phyloP scores from a whole-genome alignment of 1,140 invertebrate genomes.

The Maniola jurtina region DNA sequence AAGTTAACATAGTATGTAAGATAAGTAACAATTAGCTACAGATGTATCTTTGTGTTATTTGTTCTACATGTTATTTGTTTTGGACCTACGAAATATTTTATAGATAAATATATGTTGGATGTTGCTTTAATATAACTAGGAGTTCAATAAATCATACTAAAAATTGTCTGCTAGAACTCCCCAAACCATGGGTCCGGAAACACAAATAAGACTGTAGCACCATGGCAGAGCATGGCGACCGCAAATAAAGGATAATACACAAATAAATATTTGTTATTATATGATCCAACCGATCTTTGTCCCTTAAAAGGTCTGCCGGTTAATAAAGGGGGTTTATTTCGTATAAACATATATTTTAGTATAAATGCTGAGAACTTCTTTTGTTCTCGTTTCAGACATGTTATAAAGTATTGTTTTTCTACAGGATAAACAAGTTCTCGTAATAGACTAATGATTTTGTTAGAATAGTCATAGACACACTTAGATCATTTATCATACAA shows the following conservation, averaged over 20 bases:
- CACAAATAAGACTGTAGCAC: conserved; percentile 13
- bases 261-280: conserved; percentile 9
- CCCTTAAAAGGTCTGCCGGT: conserved; percentile 1
- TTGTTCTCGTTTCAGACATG: no score
- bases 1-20: no score
- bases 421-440: no score
- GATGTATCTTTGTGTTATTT: background rate
- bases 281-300: conserved; percentile 7
- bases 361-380: no score
- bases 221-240: conserved; percentile 14
- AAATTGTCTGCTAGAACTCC: conserved; percentile 9
- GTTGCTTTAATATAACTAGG: background rate
- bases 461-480: no score
- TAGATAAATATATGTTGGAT: no score
- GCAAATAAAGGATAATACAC: conserved; percentile 9
- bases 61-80: no score
- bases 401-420: no score
- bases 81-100: background rate
- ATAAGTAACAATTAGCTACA: no score
- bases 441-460: no score
- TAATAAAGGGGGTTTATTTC: background rate
- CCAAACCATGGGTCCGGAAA: conserved; percentile 8
- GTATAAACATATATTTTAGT: background rate
- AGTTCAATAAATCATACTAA: background rate
- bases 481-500: no score